These are phyloP conservation scores for Rhopalosiphum maidis DNA, from an alignment of 1,140 invertebrate species.

Conservation along the genomic window DNA sequence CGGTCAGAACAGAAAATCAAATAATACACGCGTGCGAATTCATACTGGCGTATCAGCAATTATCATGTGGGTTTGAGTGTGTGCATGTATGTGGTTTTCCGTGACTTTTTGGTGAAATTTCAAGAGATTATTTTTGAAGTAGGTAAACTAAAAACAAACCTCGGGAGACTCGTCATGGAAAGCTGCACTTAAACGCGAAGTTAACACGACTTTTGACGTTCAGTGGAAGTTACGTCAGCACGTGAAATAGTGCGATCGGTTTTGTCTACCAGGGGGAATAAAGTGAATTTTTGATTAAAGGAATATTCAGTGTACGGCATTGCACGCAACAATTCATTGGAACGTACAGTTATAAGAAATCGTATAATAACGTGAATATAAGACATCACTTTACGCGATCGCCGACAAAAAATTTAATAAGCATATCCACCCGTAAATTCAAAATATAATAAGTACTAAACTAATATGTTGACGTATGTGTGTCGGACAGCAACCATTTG, in stretches of 20 bases:
- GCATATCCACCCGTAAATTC: background rate
- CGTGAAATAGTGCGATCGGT: background rate
- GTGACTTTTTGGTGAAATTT: constrained; percentile 20
- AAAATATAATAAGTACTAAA: too few relatives aligned
- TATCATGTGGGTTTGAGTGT: background rate
- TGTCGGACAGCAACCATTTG: background rate
- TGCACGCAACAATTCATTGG: background rate
- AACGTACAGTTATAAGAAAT: background rate
- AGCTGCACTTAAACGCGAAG: constrained; percentile 26
- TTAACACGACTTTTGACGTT: constrained; percentile 34
- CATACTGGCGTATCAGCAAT: background rate
- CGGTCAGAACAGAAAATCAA: background rate
- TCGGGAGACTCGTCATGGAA: background rate
- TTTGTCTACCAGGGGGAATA: background rate
- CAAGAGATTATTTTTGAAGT: background rate
- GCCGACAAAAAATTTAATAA: background rate
- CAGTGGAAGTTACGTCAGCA: background rate
- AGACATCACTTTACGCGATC: background rate
- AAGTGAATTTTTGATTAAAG: constrained; percentile 45
- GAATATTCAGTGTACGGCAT: background rate
- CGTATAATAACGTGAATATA: background rate
- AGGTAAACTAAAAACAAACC: background rate
- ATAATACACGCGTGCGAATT: background rate
- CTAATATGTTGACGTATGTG: background rate
- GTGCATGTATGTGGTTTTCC: background rate